Conservation (phyloP, 2,113 vertebrate genomes). For the Dasypus novemcinctus region DNA sequence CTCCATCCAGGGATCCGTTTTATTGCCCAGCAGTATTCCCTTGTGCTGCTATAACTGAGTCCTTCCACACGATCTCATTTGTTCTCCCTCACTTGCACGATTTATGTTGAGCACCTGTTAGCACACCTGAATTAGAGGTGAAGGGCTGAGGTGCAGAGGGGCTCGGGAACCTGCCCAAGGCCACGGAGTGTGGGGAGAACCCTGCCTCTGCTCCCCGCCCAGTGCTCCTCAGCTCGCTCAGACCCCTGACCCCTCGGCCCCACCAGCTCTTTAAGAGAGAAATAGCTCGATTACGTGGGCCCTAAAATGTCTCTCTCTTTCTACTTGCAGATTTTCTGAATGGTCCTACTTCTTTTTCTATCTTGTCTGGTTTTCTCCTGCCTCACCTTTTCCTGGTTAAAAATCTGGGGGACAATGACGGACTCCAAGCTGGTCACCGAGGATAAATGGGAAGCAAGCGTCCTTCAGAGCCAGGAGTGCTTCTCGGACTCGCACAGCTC, state of each 20-base stretch:
- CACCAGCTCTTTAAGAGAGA: neutral
- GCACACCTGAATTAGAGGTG: neutral
- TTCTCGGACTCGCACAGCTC: neutral
- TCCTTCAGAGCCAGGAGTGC: neutral
- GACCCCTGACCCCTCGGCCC: fast-evolving
- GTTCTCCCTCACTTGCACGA: neutral
- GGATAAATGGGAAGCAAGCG: neutral
- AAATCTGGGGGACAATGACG: slow-evolving; percentile 56
- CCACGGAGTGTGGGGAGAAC: neutral
- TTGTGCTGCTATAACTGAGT: neutral
- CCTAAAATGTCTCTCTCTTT: neutral
- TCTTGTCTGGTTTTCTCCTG: slow-evolving; percentile 61
- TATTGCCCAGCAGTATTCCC: neutral
- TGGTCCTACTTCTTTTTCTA: slow-evolving; percentile 55
- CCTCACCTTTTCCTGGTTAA: slow-evolving; percentile 67
- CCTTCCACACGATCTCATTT: neutral
- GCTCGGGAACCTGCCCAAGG: neutral
- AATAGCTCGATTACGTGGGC: fast-evolving
- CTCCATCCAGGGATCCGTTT: neutral
- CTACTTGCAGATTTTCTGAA: slow-evolving; percentile 65
- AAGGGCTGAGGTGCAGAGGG: neutral
- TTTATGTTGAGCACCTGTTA: neutral
- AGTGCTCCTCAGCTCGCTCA: neutral
- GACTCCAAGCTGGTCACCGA: slow-evolving; percentile 6
- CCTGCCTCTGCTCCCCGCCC: neutral